These are phyloP conservation scores for Eristalinus sepulchralis DNA, from an alignment of 2,888 invertebrate genomes.

Conservation along the genomic window DNA sequence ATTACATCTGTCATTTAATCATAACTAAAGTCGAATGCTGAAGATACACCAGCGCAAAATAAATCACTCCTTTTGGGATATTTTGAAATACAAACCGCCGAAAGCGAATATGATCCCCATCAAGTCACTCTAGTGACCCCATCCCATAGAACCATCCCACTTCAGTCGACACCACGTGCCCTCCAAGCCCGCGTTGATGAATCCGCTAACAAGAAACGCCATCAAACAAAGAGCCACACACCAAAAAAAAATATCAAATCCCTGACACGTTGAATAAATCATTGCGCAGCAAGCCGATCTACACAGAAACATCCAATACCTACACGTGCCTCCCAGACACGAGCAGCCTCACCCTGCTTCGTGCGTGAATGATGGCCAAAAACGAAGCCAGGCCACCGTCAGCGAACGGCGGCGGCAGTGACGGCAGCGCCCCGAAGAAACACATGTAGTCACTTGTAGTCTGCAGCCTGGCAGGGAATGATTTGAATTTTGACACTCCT, in stretches of 20 bases:
- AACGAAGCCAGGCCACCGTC: not conserved
- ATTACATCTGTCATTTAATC: no score
- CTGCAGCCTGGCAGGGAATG: not conserved
- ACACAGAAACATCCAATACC: conserved; percentile 18
- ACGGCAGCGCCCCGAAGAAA: conserved; percentile 35
- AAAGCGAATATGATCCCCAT: no score
- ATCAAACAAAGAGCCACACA: not conserved
- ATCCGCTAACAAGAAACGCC: not conserved
- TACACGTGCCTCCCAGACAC: conserved; percentile 34
- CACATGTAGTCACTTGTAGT: not conserved
- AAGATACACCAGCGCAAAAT: no score
- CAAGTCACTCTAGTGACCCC: no score
- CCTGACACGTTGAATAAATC: conserved; percentile 17
- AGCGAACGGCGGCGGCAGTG: no score
- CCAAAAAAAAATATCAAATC: not conserved
- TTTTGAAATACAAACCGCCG: no score
- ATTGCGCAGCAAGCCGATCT: conserved; percentile 1
- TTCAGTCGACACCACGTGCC: not conserved
- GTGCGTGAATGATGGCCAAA: conserved; percentile 40
- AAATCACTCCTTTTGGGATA: no score
- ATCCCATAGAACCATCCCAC: no score
- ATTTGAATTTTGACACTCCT: conserved; percentile 68
- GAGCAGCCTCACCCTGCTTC: conserved; percentile 38
- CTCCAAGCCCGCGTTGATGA: not conserved
- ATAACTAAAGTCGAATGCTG: no score